These are phyloP conservation scores for Gymnocheta viridis DNA, from an alignment of 2,888 invertebrate species.

Conservation along the genomic window DNA sequence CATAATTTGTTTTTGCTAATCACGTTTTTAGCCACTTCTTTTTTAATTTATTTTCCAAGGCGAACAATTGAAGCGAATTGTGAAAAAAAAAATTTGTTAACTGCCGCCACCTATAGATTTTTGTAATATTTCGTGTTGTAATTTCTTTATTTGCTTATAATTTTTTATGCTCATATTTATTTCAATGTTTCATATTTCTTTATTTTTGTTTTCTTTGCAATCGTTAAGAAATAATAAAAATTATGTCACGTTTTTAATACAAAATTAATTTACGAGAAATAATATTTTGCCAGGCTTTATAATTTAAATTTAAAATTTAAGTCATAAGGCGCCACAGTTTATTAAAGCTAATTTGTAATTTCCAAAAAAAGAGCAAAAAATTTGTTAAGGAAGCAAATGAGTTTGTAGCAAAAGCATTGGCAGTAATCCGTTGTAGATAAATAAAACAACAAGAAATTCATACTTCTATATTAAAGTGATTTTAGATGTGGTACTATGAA, in stretches of 20 bases:
- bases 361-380: background rate
- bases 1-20: background rate
- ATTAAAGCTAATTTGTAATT: background rate
- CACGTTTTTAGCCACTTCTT: background rate
- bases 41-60: background rate
- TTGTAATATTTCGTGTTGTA: conserved; percentile 1
- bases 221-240: conserved; percentile 14
- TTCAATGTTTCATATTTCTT: conserved; percentile 29
- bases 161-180: background rate
- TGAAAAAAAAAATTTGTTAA: background rate
- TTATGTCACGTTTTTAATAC: conserved; percentile 52
- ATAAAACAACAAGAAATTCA: no score
- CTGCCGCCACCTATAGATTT: background rate
- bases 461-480: no score
- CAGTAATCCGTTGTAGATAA: no score
- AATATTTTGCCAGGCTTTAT: background rate
- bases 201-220: background rate
- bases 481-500: no score
- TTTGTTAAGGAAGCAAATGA: background rate
- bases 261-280: conserved; percentile 24
- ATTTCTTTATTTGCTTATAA: conserved; percentile 13
- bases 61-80: background rate
- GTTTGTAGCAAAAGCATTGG: no score
- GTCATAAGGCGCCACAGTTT: conserved; percentile 19
- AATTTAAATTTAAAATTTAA: background rate